Evolutionary conservation across 2,888 invertebrate species (phyloP).

Genomic region (Sisyra terminalis): DNA sequence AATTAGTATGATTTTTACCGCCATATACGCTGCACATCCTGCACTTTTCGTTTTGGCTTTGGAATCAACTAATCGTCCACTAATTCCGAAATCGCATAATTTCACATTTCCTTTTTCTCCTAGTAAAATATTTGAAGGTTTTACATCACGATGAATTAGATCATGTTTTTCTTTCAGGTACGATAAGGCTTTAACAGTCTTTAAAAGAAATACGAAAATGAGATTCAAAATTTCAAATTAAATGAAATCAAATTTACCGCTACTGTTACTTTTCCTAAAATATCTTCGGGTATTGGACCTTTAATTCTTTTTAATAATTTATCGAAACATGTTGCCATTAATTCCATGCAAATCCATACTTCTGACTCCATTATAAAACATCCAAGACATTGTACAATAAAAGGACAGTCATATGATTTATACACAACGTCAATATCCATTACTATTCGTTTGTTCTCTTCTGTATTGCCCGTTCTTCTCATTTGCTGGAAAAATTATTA

Average conservation of each 20-base stretch:
- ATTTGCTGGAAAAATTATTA: conserved; percentile 52
- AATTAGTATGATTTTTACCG: conserved; percentile 42
- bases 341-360: conserved; percentile 99
- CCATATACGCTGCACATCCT: conserved; percentile 99
- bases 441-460: conserved; percentile 94
- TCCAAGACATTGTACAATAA: conserved; percentile 93
- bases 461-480: conserved; percentile 90
- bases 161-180: conserved; percentile 96
- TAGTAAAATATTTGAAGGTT: conserved; percentile 95
- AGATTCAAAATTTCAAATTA: neutral
- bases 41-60: conserved; percentile 94
- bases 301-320: conserved; percentile 78
- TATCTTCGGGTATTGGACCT: conserved; percentile 86
- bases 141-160: conserved; percentile 95
- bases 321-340: conserved; percentile 98
- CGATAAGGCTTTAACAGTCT: conserved; percentile 91
- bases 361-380: conserved; percentile 95
- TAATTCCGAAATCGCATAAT: conserved; percentile 98
- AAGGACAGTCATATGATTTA: conserved; percentile 93
- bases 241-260: conserved; percentile 48
- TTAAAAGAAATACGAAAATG: conserved; percentile 15
- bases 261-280: conserved; percentile 92
- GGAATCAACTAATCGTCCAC: conserved; percentile 93
- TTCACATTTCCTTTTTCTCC: conserved; percentile 93
- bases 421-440: conserved; percentile 98